Conservation (phyloP, 2,797 vertebrate genomes). For the Bryconaethiops microstoma region DNA sequence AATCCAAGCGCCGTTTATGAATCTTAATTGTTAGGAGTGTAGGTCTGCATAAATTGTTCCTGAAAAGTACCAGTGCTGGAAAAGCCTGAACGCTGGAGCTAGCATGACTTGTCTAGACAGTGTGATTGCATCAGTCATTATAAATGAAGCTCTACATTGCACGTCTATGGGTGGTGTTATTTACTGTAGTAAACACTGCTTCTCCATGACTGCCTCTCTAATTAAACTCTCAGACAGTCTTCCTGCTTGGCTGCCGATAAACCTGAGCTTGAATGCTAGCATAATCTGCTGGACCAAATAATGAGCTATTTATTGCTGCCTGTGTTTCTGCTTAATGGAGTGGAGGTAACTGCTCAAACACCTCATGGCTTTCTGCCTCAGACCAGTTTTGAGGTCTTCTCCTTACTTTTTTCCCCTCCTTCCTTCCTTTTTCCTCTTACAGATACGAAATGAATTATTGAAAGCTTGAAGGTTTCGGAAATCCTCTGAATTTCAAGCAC, state of each 20-base stretch:
- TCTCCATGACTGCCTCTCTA: slow-evolving; percentile 36
- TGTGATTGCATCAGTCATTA: slow-evolving; percentile 34
- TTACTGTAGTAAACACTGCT: slow-evolving; percentile 36
- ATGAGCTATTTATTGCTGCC: slow-evolving; percentile 53
- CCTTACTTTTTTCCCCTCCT: not conserved
- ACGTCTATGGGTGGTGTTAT: slow-evolving; percentile 36
- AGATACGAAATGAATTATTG: slow-evolving; percentile 62
- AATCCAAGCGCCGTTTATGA: not conserved
- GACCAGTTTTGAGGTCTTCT: slow-evolving; percentile 29
- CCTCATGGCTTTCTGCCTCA: slow-evolving; percentile 48
- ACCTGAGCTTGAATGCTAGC: slow-evolving; percentile 40
- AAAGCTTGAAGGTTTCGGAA: slow-evolving; percentile 61
- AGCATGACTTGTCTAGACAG: slow-evolving; percentile 12
- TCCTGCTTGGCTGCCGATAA: slow-evolving; percentile 40
- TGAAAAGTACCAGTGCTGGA: not conserved
- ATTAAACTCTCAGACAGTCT: slow-evolving; percentile 54
- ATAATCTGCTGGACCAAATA: slow-evolving; percentile 51
- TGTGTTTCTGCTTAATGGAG: slow-evolving; percentile 59
- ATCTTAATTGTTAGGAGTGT: not conserved
- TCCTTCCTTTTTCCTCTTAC: slow-evolving; percentile 47
- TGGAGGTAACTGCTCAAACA: slow-evolving; percentile 51
- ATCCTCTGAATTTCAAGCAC: slow-evolving; percentile 64
- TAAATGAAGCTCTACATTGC: slow-evolving; percentile 24
- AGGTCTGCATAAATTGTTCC: not conserved
- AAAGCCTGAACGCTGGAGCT: not conserved